These are phyloP conservation scores for Furcula furcula DNA, from an alignment of 2,888 invertebrate species.

Conservation along the genomic window DNA sequence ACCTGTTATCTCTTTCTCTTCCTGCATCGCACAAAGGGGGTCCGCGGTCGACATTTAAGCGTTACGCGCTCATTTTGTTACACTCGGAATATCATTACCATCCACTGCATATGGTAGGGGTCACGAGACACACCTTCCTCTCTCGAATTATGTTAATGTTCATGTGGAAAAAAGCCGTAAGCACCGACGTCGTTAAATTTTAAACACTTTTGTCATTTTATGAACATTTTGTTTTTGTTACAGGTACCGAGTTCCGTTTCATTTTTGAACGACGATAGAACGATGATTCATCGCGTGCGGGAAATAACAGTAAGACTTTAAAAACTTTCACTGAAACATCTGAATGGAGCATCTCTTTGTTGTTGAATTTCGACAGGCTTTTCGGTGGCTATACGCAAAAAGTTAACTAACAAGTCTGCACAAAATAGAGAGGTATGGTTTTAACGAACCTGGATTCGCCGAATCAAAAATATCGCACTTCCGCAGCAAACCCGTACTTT, in stretches of 20 bases:
- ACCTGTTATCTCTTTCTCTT: constrained; percentile 65
- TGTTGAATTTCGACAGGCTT: constrained; percentile 37
- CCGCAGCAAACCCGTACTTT: constrained; percentile 14
- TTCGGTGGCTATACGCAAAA: constrained; percentile 42
- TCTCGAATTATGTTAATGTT: constrained; percentile 57
- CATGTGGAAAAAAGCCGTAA: constrained; percentile 49
- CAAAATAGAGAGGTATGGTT: constrained; percentile 35
- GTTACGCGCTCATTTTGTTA: constrained; percentile 52
- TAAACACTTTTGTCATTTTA: constrained; percentile 37
- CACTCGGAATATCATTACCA: constrained; percentile 56
- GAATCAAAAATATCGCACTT: constrained; percentile 37
- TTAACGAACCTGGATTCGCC: constrained; percentile 50
- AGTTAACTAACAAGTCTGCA: constrained; percentile 46
- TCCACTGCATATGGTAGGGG: constrained; percentile 19
- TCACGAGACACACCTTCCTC: constrained; percentile 41
- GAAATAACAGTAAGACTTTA: constrained; percentile 28
- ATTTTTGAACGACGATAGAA: constrained; percentile 6
- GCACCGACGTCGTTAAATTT: constrained; percentile 50
- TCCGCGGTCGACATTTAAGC: constrained; percentile 44
- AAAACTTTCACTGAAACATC: no score
- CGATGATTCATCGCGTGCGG: constrained; percentile 34
- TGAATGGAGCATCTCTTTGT: constrained; percentile 49
- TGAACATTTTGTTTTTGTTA: constrained; percentile 53
- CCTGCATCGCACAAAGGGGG: constrained; percentile 52
- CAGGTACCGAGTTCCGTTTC: constrained; percentile 44